Evolutionary conservation across 2,797 vertebrate genomes (phyloP).

Genomic region (Xiphorhynchus erythropygius): DNA sequence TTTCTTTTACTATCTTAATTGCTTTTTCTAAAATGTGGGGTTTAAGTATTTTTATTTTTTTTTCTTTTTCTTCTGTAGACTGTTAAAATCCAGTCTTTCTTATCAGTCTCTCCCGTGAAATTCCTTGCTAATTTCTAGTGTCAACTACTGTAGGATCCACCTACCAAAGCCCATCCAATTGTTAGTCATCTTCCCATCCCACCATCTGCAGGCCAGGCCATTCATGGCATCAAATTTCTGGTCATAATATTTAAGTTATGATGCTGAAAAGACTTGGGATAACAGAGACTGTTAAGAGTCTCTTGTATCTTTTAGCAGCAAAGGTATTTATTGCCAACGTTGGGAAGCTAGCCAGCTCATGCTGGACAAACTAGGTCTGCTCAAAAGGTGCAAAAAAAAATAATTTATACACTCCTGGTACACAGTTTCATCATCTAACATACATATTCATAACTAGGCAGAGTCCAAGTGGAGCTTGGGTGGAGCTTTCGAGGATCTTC

Average conservation of each 20-base stretch:
- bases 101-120: not conserved
- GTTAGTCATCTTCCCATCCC: conserved; percentile 19
- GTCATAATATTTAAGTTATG: not conserved
- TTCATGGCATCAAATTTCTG: not conserved
- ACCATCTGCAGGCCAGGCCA: conserved; percentile 17
- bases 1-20: not conserved
- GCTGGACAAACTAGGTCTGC: too few relatives aligned
- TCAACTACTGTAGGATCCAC: not conserved
- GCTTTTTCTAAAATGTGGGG: not conserved
- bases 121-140: not conserved
- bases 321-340: too few relatives aligned
- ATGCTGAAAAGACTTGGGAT: too few relatives aligned
- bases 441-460: too few relatives aligned
- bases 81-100: not conserved
- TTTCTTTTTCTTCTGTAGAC: not conserved
- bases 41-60: not conserved
- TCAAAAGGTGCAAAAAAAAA: too few relatives aligned
- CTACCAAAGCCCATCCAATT: conserved; percentile 10
- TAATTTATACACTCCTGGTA: too few relatives aligned
- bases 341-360: too few relatives aligned
- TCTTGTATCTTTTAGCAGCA: too few relatives aligned
- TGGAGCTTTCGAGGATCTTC: too few relatives aligned
- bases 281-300: too few relatives aligned
- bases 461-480: too few relatives aligned
- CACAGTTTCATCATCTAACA: too few relatives aligned